phyloP scores from a whole-genome alignment of 2,113 vertebrate genomes.

The Orientallactaga bullata region DNA sequence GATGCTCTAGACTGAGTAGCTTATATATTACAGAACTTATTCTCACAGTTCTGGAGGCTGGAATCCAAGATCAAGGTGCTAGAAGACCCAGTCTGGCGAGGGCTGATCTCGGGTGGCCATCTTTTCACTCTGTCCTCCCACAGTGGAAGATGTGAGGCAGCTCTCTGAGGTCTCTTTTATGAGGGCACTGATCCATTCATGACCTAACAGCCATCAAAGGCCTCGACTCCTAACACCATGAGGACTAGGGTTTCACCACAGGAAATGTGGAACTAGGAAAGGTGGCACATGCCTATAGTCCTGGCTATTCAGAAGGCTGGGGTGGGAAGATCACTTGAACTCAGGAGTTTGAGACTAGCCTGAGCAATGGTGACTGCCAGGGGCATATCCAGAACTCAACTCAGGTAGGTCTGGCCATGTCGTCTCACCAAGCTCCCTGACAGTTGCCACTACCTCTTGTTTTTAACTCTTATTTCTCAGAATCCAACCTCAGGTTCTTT shows the following conservation, averaged over 20 bases:
- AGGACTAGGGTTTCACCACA: not conserved
- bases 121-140: not conserved
- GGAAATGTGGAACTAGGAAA: not conserved
- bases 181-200: conserved; percentile 37
- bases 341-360: not conserved
- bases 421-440: not conserved
- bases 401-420: not conserved
- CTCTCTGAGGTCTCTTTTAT: conserved; percentile 10
- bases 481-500: not conserved
- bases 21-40: conserved; percentile 10
- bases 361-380: not conserved
- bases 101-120: not conserved
- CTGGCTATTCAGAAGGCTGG: not conserved
- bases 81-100: not conserved
- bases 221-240: conserved; percentile 4
- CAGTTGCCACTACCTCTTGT: not conserved
- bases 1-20: not conserved
- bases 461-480: not conserved
- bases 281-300: not conserved
- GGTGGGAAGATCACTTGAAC: not conserved
- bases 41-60: not conserved
- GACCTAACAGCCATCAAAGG: conserved; percentile 13
- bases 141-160: not conserved
- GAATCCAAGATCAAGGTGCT: not conserved
- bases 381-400: not conserved